Conservation (phyloP, 2,888 invertebrate genomes). For the Diarsia dahlii region DNA sequence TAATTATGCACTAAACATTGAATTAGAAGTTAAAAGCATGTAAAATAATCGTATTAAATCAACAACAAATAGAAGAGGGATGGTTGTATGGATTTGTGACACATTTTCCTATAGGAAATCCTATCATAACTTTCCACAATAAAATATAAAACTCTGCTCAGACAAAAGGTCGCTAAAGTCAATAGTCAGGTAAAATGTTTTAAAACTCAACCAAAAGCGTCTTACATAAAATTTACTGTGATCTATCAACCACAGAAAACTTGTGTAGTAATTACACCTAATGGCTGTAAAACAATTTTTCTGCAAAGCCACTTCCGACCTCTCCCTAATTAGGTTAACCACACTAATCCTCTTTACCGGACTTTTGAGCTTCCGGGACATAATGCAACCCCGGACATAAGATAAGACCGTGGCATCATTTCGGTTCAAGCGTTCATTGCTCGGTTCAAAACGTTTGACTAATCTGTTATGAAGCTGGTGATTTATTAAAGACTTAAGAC, state of each 20-base stretch:
- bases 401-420: slow-evolving; percentile 2
- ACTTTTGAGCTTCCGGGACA: slow-evolving; percentile 28
- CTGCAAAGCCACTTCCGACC: not conserved
- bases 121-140: no score
- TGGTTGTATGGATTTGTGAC: no score
- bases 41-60: no score
- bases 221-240: not conserved
- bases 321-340: slow-evolving; percentile 42
- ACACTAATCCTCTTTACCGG: slow-evolving; percentile 27
- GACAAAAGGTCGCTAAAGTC: no score
- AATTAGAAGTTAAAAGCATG: no score
- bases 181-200: not conserved
- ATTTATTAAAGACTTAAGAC: not conserved
- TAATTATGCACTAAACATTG: no score
- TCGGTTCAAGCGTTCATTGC: not conserved
- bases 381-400: slow-evolving; percentile 19
- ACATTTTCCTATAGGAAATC: no score
- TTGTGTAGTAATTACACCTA: not conserved
- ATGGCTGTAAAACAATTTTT: slow-evolving; percentile 26
- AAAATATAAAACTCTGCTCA: no score
- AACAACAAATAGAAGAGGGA: no score
- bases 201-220: not conserved
- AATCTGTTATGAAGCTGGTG: slow-evolving; percentile 3
- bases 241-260: not conserved
- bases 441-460: not conserved